Evolutionary conservation across 2,888 invertebrate species (phyloP), one percentile per base, ranked within the genome.

Genomic region (Heliconius sara): DNA sequence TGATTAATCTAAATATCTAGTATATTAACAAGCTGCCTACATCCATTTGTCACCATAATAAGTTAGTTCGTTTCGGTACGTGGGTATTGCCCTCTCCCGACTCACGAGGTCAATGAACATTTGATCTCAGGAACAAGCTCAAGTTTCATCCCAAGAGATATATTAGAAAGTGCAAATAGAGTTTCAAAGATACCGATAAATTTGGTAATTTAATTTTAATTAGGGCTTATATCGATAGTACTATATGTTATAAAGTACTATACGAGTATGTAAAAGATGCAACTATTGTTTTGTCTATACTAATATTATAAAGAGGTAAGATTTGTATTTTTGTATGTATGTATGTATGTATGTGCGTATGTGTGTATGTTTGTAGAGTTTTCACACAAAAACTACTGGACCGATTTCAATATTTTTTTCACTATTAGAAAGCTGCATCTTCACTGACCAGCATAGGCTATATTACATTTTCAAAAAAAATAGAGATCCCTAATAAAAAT

Each of bases 11-110:
- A 39, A 52, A 19, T 2, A 70, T n/a, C 16, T 25, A 70, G 25
- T 43, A n/a, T 70, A 39, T 34, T 25, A 13, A 68, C 2, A n/a
- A 22, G 12, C 16, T 25, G 22, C 57, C 57, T 57, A n/a, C n/a
- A 34, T 34, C 13, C 12, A 60, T 22, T 43, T 75, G 34, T 75
- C 27, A 13, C 65, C 19, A 47, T 75, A 65, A 27, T n/a, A 43
- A 47, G 4, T 76, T 60, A 77, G 76, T 77, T 77, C 75, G 57
- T 81, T 79, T 75, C 78, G 77, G 70, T 75, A 76, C 60, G 57
- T 43, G 81, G 81, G 80, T 80, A 83, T 83, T 81, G 82, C 79
- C 76, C 82, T 71, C 65, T 52, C 39, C 9, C 47, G 19, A 47
- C 47, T 47, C 47, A 2, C 68, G 81, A 75, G 81, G 79, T 79